These are phyloP conservation scores for Palloptera scutellata DNA, from an alignment of 2,888 invertebrate genomes.

Conservation along the genomic window DNA sequence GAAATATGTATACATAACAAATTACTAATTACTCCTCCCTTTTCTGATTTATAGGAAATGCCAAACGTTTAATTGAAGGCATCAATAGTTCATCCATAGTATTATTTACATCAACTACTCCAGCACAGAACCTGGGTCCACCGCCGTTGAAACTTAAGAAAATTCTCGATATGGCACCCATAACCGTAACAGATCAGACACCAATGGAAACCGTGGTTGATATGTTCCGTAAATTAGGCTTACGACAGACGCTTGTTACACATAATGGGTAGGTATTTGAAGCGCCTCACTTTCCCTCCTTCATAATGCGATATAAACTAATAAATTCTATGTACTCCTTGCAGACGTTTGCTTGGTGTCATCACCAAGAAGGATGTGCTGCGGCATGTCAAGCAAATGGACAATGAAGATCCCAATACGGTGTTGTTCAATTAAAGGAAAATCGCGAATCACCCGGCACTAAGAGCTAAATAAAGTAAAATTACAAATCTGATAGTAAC, in stretches of 20 bases:
- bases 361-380: slow-evolving; percentile 99
- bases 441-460: slow-evolving; percentile 7
- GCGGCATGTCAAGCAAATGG: slow-evolving; percentile 95
- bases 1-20: too few relatives aligned
- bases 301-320: background rate
- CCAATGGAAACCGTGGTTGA: slow-evolving; percentile 99
- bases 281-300: background rate
- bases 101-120: slow-evolving; percentile 74
- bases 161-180: slow-evolving; percentile 98
- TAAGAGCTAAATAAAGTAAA: too few relatives aligned
- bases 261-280: slow-evolving; percentile 86
- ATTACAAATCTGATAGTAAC: too few relatives aligned
- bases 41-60: slow-evolving; percentile 73
- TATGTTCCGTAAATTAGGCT: slow-evolving; percentile 98
- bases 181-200: slow-evolving; percentile 98
- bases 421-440: slow-evolving; percentile 81
- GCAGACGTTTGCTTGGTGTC: slow-evolving; percentile 91
- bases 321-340: slow-evolving; percentile 19
- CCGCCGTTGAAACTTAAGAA: slow-evolving; percentile 75
- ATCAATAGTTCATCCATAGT: slow-evolving; percentile 87
- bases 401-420: slow-evolving; percentile 94
- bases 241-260: slow-evolving; percentile 95
- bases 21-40: background rate
- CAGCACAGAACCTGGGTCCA: slow-evolving; percentile 69
- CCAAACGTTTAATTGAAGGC: slow-evolving; percentile 85